Percentiles rank a stretch among this genome's conserved stretches.
Conservation (phyloP, 2,113 vertebrate genomes). For the Otis tarda region DNA sequence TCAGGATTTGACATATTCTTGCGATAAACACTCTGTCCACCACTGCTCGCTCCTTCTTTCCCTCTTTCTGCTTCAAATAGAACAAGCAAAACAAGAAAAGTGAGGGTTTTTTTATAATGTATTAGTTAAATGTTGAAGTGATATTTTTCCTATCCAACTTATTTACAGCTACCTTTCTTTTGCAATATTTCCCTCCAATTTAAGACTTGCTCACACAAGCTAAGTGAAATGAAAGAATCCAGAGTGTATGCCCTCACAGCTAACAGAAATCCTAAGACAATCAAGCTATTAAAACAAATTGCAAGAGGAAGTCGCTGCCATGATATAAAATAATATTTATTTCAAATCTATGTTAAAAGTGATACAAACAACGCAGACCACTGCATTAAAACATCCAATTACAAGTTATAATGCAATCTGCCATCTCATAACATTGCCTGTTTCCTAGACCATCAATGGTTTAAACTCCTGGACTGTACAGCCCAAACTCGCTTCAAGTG, state of each 20-base stretch:
- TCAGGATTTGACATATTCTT: slow-evolving; percentile 83
- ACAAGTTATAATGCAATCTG: background rate
- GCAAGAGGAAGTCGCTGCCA: background rate
- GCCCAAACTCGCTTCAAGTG: background rate
- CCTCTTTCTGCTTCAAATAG: slow-evolving; percentile 81
- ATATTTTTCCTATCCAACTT: background rate
- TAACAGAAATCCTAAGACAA: background rate
- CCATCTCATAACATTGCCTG: background rate
- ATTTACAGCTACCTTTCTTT: background rate
- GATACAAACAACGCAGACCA: background rate
- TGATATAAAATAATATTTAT: background rate
- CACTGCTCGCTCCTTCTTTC: slow-evolving; percentile 87
- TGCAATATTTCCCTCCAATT: background rate
- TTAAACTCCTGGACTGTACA: background rate
- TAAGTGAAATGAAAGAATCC: background rate
- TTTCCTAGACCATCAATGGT: background rate
- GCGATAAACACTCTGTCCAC: slow-evolving; percentile 89
- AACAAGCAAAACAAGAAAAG: background rate
- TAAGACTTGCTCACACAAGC: background rate
- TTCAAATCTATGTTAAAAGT: background rate
- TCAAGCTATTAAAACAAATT: background rate
- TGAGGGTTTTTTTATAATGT: background rate
- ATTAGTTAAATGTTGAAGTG: background rate
- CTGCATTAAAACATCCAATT: background rate
- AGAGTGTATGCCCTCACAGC: background rate